phyloP scores from a whole-genome alignment of 2,797 vertebrate genomes.

The Gadopsis bispinosus region DNA sequence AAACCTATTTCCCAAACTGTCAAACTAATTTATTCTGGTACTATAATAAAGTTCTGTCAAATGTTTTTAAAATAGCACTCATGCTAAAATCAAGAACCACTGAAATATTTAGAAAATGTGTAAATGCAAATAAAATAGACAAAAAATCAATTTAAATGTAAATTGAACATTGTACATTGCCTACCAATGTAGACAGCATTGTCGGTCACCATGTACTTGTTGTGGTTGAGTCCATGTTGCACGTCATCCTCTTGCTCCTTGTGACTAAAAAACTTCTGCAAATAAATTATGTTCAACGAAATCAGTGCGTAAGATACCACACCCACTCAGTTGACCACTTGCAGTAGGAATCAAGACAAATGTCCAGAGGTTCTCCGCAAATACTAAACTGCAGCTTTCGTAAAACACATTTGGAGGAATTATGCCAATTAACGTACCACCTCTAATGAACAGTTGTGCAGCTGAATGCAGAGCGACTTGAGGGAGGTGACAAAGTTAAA shows the following conservation, averaged over 20 bases:
- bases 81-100: background rate
- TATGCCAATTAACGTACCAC: slow-evolving; percentile 84
- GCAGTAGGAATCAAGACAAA: background rate
- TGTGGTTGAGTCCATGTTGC: slow-evolving; percentile 89
- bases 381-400: background rate
- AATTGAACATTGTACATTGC: slow-evolving; percentile 38
- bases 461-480: slow-evolving; percentile 90
- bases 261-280: slow-evolving; percentile 90
- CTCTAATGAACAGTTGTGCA: slow-evolving; percentile 91
- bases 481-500: slow-evolving; percentile 94
- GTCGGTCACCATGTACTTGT: slow-evolving; percentile 96
- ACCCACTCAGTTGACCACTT: background rate
- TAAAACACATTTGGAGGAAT: background rate
- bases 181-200: slow-evolving; percentile 91
- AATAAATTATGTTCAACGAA: background rate
- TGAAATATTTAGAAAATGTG: background rate
- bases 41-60: background rate
- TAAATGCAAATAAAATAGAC: background rate
- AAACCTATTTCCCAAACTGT: background rate
- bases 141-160: background rate
- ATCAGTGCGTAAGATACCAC: background rate
- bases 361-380: background rate
- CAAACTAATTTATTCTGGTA: background rate
- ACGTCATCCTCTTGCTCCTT: slow-evolving; percentile 86
- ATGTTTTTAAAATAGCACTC: background rate